Evolutionary conservation across 2,113 vertebrate genomes (phyloP).

Genomic region (Eidolon helvum): DNA sequence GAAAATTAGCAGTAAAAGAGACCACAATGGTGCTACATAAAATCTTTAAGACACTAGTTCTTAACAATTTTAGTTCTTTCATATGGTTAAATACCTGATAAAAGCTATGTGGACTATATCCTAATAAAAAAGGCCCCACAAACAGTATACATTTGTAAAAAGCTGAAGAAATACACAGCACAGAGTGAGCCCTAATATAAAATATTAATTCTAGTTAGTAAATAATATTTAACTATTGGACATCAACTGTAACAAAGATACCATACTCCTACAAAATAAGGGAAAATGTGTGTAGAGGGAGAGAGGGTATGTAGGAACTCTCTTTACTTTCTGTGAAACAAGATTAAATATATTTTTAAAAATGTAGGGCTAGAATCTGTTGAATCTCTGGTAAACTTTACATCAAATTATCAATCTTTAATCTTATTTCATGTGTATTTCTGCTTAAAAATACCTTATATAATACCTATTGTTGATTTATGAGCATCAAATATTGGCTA

Average conservation of each 20-base stretch:
- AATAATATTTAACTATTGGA: neutral
- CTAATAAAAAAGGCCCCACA: neutral
- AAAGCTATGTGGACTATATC: neutral
- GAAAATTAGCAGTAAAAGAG: neutral
- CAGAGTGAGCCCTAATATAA: neutral
- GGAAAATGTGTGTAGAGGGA: neutral
- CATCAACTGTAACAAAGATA: neutral
- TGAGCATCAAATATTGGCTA: neutral
- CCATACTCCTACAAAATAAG: neutral
- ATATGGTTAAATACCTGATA: neutral
- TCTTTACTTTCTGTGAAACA: neutral
- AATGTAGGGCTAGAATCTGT: neutral
- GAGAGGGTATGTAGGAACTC: neutral
- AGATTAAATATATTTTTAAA: neutral
- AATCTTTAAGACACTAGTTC: neutral
- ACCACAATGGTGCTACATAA: neutral
- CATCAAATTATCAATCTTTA: neutral
- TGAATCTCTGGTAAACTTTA: neutral
- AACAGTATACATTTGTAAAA: neutral
- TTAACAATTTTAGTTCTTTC: neutral
- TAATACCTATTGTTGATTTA: neutral
- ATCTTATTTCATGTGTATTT: neutral
- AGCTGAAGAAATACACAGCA: neutral
- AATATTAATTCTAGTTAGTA: neutral
- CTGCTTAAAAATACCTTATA: neutral